Conservation (phyloP, 2,888 invertebrate species). For the Bellardia pandia region DNA sequence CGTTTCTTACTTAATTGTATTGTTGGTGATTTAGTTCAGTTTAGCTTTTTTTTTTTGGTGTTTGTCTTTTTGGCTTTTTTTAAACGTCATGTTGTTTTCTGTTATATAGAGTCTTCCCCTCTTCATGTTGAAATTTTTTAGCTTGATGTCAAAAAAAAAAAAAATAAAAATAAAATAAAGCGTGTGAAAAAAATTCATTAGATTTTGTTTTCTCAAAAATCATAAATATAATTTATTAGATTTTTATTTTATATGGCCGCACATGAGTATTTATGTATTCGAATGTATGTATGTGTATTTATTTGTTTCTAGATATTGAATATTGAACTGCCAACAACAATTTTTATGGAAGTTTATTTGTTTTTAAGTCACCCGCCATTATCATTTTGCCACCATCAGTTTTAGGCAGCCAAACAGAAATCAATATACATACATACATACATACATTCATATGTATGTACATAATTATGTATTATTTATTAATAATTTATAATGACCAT, state of each 20-base stretch:
- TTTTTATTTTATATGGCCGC: constrained; percentile 44
- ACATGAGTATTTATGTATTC: not conserved
- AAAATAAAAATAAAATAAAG: constrained; percentile 45
- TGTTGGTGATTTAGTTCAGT: constrained; percentile 26
- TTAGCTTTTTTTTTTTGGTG: constrained; percentile 17
- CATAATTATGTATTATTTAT: constrained; percentile 34
- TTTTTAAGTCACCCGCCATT: constrained; percentile 55
- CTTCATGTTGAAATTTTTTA: not conserved
- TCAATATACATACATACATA: constrained; percentile 1
- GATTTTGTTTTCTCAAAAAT: constrained; percentile 66
- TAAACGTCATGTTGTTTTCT: constrained; percentile 53
- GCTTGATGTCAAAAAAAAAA: constrained; percentile 2
- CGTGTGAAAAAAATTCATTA: constrained; percentile 71
- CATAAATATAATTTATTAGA: constrained; percentile 73
- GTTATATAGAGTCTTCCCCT: not conserved
- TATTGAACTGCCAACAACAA: constrained; percentile 60
- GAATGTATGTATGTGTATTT: constrained; percentile 11
- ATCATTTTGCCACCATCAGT: constrained; percentile 54
- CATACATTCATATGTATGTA: not conserved
- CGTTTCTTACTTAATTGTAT: constrained; percentile 35
- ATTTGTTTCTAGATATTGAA: constrained; percentile 35
- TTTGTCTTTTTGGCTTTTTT: constrained; percentile 15
- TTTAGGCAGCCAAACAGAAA: constrained; percentile 17
- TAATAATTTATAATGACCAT: constrained; percentile 34
- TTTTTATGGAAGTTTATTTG: constrained; percentile 24